A percentile compares a stretch with the other conserved stretches of the same genome.
These are phyloP conservation scores for Gobiocypris rarus DNA, from an alignment of 2,113 vertebrate genomes.

Conservation along the genomic window DNA sequence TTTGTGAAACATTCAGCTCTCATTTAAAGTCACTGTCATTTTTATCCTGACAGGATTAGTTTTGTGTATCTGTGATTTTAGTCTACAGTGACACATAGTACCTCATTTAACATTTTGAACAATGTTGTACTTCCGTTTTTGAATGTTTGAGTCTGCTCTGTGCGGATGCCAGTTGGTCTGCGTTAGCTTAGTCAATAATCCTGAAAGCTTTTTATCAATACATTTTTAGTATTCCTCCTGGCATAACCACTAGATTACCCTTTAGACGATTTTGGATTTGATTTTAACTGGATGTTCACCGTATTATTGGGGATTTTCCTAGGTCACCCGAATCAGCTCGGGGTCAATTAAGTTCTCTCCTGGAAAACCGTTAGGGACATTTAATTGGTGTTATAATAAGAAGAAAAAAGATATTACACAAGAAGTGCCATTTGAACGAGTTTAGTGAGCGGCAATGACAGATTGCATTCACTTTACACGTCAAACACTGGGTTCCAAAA, in stretches of 20 bases:
- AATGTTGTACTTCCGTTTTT: neutral
- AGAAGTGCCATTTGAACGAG: neutral
- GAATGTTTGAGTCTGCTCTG: neutral
- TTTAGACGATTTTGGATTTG: neutral
- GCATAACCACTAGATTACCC: constrained; percentile 11
- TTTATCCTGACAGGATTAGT: neutral
- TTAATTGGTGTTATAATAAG: neutral
- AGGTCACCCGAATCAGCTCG: neutral
- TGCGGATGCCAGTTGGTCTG: neutral
- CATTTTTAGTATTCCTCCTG: neutral
- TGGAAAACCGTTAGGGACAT: neutral
- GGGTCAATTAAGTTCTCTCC: neutral
- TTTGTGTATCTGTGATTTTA: neutral
- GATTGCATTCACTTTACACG: neutral
- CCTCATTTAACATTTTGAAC: neutral
- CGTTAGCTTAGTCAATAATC: constrained; percentile 27
- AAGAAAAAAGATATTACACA: neutral
- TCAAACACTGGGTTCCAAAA: neutral
- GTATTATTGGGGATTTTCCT: constrained; percentile 20
- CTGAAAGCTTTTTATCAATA: constrained; percentile 21
- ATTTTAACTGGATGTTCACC: constrained; percentile 4
- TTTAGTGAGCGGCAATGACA: neutral
- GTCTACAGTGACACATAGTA: neutral
- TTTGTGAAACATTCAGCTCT: neutral
- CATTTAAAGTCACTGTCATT: neutral